Base-by-base conservation (phyloP, 2,797 vertebrate species). In the Protonibea diacanthus region DNA sequence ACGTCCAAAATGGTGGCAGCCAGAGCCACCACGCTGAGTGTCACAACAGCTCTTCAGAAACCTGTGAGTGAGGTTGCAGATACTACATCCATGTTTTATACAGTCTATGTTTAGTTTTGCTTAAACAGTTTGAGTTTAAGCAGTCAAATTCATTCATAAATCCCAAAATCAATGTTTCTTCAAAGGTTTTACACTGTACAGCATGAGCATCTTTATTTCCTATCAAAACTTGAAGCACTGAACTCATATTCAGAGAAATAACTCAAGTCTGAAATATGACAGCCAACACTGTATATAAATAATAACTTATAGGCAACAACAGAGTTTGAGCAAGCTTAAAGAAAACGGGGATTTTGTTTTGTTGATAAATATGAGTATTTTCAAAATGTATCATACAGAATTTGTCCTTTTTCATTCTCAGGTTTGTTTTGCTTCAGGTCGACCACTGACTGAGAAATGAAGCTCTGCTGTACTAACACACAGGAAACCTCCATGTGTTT, bases 381-480 rank as follows among this genome's bases (percentile, higher is more conserved):
- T 63, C 11, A 12, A 48, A 58, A 59, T 52, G 4, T 23, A 52
- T 76, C 20, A 70, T 27, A 40, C n/a, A n/a, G n/a, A n/a, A n/a
- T 49, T 68, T 68, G 23, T 40, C 2, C 10, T 56, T 65, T 53
- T 70, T 68, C 53, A 47, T 38, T 72, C 38, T 3, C 33, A 27
- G n/a, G n/a, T n/a, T n/a, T n/a, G n/a, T 49, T 79, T 77, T 27
- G 18, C 78, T 71, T 55, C 33, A 29, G 74, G 53, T 77, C 23
- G 15, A 69, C 63, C 14, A 13, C 29, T 29, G 71, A 60, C 68
- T 78, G 83, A 81, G 48, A 53, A 78, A 84, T 80, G 25, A 56
- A 62, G 53, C 33, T 56, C 23, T 56, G 64, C 56, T 56, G 60
- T 11, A 20, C 51, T 9, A 47, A 79, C 27, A 66, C 64, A n/a